Conservation (phyloP, 2,113 vertebrate genomes). For the Vulpes vulpes region DNA sequence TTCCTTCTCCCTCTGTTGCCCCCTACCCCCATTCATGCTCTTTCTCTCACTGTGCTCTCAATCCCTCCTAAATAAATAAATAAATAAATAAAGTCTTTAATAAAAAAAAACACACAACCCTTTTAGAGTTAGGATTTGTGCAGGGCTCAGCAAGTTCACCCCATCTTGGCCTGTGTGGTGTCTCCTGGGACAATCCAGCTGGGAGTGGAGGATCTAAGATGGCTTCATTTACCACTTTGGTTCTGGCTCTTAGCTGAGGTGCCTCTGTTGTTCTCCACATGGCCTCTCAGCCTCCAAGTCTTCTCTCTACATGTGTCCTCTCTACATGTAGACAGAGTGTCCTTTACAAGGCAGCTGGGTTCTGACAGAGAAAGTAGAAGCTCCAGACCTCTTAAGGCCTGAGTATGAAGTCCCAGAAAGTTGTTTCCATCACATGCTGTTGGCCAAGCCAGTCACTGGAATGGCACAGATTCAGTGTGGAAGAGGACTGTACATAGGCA, state of each 20-base stretch:
- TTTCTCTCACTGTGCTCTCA: no score
- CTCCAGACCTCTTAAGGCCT: not conserved
- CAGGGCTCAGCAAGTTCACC: not conserved
- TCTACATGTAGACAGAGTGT: not conserved
- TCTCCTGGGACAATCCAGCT: not conserved
- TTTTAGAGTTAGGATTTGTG: constrained; percentile 17
- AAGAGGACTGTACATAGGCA: not conserved
- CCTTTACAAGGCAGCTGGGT: not conserved
- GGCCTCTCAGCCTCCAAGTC: not conserved
- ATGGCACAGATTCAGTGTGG: not conserved
- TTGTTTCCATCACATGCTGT: not conserved
- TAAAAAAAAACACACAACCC: not conserved
- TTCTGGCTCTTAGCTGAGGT: not conserved
- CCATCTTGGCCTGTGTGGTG: not conserved
- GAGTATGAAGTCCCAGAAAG: not conserved
- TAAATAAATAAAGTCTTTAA: no score
- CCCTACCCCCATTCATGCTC: no score
- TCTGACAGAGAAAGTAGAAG: not conserved
- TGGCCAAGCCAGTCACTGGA: not conserved
- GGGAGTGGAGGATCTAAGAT: not conserved
- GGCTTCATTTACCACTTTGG: no score
- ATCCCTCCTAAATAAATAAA: no score
- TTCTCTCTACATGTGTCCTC: not conserved
- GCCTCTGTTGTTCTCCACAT: not conserved
- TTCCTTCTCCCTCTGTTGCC: no score